Percentiles rank a stretch among this genome's conserved stretches.
phyloP scores from a whole-genome alignment of 2,888 invertebrate genomes.

The Epinotia brunnichana region DNA sequence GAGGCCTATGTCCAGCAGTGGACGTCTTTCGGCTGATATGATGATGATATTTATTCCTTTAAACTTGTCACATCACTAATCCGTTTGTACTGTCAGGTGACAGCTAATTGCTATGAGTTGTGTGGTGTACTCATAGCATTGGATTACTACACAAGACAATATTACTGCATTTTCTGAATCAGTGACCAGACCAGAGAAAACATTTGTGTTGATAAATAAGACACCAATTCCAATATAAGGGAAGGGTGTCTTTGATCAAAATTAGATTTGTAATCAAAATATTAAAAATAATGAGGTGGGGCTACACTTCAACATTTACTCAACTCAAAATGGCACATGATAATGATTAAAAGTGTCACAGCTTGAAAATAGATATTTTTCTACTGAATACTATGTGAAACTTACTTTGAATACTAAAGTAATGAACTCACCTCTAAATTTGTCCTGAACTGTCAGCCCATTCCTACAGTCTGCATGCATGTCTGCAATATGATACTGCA shows the following conservation, averaged over 20 bases:
- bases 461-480: conserved; percentile 36
- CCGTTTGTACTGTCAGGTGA: too few relatives aligned
- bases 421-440: conserved; percentile 36
- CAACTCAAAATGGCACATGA: not conserved
- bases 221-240: not conserved
- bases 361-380: conserved; percentile 15
- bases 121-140: too few relatives aligned
- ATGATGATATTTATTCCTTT: too few relatives aligned
- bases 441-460: conserved; percentile 25
- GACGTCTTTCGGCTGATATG: too few relatives aligned
- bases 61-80: too few relatives aligned
- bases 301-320: not conserved
- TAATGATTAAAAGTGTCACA: conserved; percentile 16
- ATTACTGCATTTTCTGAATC: too few relatives aligned
- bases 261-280: not conserved
- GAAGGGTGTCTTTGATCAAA: not conserved
- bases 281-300: not conserved
- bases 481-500: conserved; percentile 41
- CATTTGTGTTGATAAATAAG: not conserved
- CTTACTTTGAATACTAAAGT: conserved; percentile 12
- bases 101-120: too few relatives aligned
- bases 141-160: too few relatives aligned
- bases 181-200: not conserved
- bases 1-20: too few relatives aligned
- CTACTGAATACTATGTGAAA: conserved; percentile 22